These are phyloP conservation scores for Onychomys torridus DNA, from an alignment of 2,797 vertebrate species.

Conservation along the genomic window DNA sequence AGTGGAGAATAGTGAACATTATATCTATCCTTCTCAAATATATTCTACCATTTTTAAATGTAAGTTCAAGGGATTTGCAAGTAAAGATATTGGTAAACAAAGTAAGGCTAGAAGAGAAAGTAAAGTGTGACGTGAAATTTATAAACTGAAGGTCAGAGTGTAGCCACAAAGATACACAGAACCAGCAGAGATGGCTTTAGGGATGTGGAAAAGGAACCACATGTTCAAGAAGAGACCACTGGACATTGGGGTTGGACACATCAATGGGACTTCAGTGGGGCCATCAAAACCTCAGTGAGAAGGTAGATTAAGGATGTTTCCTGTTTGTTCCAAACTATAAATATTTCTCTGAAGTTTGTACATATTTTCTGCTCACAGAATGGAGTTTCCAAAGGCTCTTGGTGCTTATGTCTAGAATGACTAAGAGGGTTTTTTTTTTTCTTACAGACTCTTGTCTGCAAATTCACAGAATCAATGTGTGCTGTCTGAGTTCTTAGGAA, in stretches of 20 bases:
- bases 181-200: background rate
- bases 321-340: slow-evolving; percentile 39
- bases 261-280: background rate
- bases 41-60: slow-evolving; percentile 23
- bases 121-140: background rate
- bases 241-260: background rate
- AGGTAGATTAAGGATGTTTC: background rate
- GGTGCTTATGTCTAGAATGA: background rate
- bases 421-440: background rate
- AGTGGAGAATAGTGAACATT: background rate
- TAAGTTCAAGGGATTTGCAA: background rate
- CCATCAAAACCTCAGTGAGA: background rate
- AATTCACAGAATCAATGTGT: background rate
- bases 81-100: slow-evolving; percentile 10
- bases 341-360: slow-evolving; percentile 50
- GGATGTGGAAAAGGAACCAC: background rate
- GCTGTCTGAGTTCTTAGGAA: background rate
- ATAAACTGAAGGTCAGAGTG: background rate
- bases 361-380: background rate
- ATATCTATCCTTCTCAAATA: background rate
- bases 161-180: background rate
- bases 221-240: background rate
- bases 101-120: slow-evolving; percentile 21
- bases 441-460: background rate
- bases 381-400: background rate